Evolutionary conservation across 2,113 vertebrate species (phyloP).

Genomic region (Ondatra zibethicus): DNA sequence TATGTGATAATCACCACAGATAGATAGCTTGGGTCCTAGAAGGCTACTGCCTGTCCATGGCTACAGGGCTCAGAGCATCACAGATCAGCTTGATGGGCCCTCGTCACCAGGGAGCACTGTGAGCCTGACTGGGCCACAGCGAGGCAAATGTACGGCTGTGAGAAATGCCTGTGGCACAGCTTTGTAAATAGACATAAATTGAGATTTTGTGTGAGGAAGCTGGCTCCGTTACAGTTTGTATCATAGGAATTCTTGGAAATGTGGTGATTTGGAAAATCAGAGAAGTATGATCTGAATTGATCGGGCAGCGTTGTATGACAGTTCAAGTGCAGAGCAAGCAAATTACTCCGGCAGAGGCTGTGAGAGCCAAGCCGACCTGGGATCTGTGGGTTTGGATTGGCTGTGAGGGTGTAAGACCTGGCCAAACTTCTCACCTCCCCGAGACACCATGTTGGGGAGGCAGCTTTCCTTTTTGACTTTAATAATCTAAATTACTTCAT

Average conservation of each 20-base stretch:
- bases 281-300: conserved; percentile 31
- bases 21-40: not conserved
- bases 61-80: not conserved
- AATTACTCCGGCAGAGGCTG: conserved; percentile 17
- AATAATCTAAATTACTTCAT: not conserved
- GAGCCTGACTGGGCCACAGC: not conserved
- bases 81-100: not conserved
- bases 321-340: conserved; percentile 42
- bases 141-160: not conserved
- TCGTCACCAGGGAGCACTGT: too few species aligned
- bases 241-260: conserved; percentile 46
- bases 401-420: not conserved
- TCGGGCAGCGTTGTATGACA: conserved; percentile 17
- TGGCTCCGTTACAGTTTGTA: conserved; percentile 14
- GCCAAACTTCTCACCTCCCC: not conserved
- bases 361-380: not conserved
- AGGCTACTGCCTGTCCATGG: not conserved
- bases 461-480: not conserved
- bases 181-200: not conserved
- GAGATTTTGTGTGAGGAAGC: conserved; percentile 35
- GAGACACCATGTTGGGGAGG: too few species aligned
- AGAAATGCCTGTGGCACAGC: not conserved
- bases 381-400: not conserved
- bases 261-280: conserved; percentile 50
- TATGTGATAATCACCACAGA: not conserved